Percentiles rank a stretch among this genome's conserved stretches.
These are phyloP conservation scores for Channa maculata DNA, from an alignment of 2,113 vertebrate genomes.

Conservation along the genomic window DNA sequence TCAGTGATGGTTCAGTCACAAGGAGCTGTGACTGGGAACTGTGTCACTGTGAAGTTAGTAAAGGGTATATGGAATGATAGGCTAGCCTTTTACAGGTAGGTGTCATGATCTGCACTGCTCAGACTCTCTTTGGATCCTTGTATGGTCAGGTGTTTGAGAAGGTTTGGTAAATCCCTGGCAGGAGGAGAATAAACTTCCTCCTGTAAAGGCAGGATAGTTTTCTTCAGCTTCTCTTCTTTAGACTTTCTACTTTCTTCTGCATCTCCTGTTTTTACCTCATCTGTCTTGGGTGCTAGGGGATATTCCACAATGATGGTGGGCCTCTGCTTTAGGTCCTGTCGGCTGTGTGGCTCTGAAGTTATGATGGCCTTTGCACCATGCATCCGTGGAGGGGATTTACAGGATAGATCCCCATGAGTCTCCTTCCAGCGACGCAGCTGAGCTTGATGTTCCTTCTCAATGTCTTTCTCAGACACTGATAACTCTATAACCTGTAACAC, in stretches of 20 bases:
- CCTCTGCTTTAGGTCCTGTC: conserved; percentile 86
- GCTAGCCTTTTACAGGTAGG: conserved; percentile 87
- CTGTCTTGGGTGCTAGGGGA: conserved; percentile 44
- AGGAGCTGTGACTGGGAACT: not conserved
- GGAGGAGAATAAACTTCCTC: conserved; percentile 17
- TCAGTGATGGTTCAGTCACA: no score
- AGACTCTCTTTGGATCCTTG: conserved; percentile 90
- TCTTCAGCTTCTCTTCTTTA: conserved; percentile 17
- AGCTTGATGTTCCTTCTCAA: conserved; percentile 92
- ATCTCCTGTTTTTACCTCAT: not conserved
- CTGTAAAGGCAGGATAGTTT: not conserved
- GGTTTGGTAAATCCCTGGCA: conserved; percentile 58
- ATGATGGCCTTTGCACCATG: conserved; percentile 96
- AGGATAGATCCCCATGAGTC: conserved; percentile 89
- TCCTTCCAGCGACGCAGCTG: conserved; percentile 94
- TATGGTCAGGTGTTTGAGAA: conserved; percentile 64
- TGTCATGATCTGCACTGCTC: conserved; percentile 92
- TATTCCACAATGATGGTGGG: conserved; percentile 89
- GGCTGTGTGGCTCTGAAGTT: conserved; percentile 86
- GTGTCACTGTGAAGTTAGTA: not conserved
- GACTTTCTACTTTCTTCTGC: conserved; percentile 12
- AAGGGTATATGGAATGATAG: conserved; percentile 7
- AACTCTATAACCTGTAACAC: conserved; percentile 88
- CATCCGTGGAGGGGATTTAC: conserved; percentile 90
- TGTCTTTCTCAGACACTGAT: conserved; percentile 89